Evolutionary conservation across 2,113 vertebrate genomes (phyloP), one percentile per base, ranked within the genome.

Genomic region (Polypterus bichir): DNA sequence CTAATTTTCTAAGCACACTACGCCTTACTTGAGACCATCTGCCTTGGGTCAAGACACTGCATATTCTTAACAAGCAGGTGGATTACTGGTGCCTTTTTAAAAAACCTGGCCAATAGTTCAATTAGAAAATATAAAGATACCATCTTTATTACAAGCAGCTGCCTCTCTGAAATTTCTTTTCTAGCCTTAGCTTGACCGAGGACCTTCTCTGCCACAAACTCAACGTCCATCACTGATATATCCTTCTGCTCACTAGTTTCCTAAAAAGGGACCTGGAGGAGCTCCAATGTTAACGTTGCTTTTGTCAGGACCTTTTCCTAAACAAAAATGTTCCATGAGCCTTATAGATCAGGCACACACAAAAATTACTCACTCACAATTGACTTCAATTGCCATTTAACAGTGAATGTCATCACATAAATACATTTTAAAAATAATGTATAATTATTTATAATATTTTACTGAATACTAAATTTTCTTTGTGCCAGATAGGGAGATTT

Each of bases 61-160:
- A 67, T 70, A 59, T 62, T 66, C 66, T 65, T 66, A 47, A 65
- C 57, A 56, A 65, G 61, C n/a, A 47, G 58, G 52, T 69, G 52
- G 60, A 68, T 64, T 44, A 64, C 46, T 60, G 64, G 64, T 66
- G 59, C 59, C 62, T 71, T 71, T 65, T 61, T 68, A 59, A 70
- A 58, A 27, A 65, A n/a, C 60, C 63, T 65, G 11, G 61, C 48
- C 58, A 62, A 54, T 8, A 70, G 62, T 59, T 54, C 61, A n/a
- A 66, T 63, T 61, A 68, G 59, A 55, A 64, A 49, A 59, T n/a
- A 57, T 54, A 59, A 68, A 51, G 49, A 68, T 59, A 59, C 64
- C 54, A 68, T 61, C 66, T 65, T 65, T 54, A 70, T 46, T 11
- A 65, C 67, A 46, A 62, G 55, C 54, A 9, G 51, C 51, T 65